Evolutionary conservation across 2,888 invertebrate genomes (phyloP).

Genomic region (Tenthredo livida): DNA sequence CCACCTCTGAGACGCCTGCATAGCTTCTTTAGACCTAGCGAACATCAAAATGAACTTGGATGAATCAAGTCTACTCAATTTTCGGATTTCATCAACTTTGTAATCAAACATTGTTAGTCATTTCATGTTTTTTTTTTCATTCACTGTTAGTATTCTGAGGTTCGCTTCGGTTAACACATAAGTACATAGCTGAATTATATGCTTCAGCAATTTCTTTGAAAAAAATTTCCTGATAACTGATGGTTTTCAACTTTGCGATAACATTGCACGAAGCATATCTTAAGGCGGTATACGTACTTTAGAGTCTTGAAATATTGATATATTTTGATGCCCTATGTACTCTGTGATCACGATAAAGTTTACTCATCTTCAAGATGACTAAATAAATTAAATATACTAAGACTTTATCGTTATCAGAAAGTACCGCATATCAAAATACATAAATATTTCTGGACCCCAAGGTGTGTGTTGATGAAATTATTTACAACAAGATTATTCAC

Average conservation of each 20-base stretch:
- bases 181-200: background rate
- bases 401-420: too few relatives aligned
- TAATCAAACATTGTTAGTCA: background rate
- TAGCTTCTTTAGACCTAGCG: constrained; percentile 60
- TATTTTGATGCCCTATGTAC: too few relatives aligned
- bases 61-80: constrained; percentile 14
- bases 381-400: too few relatives aligned
- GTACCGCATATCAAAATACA: too few relatives aligned
- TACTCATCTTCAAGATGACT: too few relatives aligned
- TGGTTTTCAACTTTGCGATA: background rate
- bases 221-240: background rate
- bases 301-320: too few relatives aligned
- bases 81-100: background rate
- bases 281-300: too few relatives aligned
- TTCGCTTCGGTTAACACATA: constrained; percentile 30
- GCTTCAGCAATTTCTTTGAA: background rate
- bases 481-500: background rate
- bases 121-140: background rate
- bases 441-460: too few relatives aligned
- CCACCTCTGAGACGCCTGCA: constrained; percentile 51
- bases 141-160: constrained; percentile 50
- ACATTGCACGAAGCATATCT: background rate
- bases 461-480: background rate
- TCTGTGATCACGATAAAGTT: too few relatives aligned
- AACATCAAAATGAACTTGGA: constrained; percentile 59